A percentile compares a stretch with the other conserved stretches of the same genome.
Evolutionary conservation across 35 echinoderm and acorn worm genomes (phyloP).

Genomic region (Patiria miniata): DNA sequence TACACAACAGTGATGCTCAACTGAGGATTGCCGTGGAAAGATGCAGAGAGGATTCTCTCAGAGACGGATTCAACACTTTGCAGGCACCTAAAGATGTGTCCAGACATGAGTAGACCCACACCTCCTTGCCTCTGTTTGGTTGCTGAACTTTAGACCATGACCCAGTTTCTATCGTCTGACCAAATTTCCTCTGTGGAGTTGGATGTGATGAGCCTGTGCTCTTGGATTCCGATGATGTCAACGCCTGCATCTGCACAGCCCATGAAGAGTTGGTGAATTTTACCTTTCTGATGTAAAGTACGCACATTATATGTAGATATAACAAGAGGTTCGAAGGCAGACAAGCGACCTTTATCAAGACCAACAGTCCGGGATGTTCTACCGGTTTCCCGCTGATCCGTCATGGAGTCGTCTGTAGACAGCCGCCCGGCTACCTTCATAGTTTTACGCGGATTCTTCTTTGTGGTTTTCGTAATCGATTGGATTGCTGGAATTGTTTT

Average conservation of each 20-base stretch:
- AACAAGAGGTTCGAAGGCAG: conserved; percentile 43
- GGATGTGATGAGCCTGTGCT: conserved; percentile 25
- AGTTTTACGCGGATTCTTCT: conserved; percentile 1
- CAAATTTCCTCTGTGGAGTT: conserved; percentile 30
- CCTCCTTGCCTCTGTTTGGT: conserved; percentile 30
- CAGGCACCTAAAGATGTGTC: conserved; percentile 36
- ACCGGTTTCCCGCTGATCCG: conserved; percentile 50
- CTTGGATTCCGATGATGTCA: conserved; percentile 40
- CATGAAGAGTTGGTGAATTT: conserved; percentile 51
- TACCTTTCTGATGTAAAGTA: conserved; percentile 10
- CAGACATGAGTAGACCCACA: conserved; percentile 47
- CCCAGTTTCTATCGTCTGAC: conserved; percentile 50
- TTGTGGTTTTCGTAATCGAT: too few species aligned
- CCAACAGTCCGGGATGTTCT: conserved; percentile 47
- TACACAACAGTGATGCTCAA: too few species aligned
- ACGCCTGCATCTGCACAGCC: too few species aligned
- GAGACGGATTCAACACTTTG: conserved; percentile 37
- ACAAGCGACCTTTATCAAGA: conserved; percentile 25
- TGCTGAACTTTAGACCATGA: conserved; percentile 21
- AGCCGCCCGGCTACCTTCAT: conserved; percentile 16
- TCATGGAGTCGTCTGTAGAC: too few species aligned
- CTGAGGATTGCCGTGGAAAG: too few species aligned
- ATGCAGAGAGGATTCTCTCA: too few species aligned
- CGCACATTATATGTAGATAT: conserved; percentile 47
- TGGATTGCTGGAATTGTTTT: too few species aligned